Evolutionary conservation across 2,113 vertebrate species (phyloP).

Genomic region (Megaceryle torquata): DNA sequence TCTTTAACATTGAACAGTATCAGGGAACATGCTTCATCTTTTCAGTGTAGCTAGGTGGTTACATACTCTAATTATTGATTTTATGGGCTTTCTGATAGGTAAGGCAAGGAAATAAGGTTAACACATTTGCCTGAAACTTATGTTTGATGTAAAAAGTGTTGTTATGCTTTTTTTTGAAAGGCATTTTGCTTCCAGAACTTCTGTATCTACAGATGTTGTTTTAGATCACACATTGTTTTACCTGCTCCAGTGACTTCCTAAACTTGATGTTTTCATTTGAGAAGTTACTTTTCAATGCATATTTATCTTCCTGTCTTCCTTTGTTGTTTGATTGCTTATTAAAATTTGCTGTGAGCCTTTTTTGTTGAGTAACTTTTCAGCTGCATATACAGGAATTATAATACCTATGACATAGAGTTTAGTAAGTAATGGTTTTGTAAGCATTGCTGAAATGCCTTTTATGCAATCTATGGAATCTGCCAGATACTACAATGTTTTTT

Average conservation of each 20-base stretch:
- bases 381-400: neutral
- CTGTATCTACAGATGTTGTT: neutral
- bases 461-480: neutral
- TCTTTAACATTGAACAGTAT: neutral
- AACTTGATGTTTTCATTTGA: neutral
- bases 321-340: neutral
- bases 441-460: neutral
- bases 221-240: neutral
- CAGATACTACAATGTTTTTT: neutral
- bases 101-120: neutral
- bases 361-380: neutral
- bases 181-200: neutral
- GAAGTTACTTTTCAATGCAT: neutral
- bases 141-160: neutral
- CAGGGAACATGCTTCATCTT: neutral
- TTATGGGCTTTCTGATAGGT: neutral
- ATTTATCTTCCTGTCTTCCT: neutral
- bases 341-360: neutral
- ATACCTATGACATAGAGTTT: neutral
- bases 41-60: neutral
- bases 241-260: neutral
- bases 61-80: neutral
- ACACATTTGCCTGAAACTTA: neutral
- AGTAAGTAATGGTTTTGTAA: neutral
- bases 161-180: neutral